Base-by-base conservation (phyloP, 2,888 invertebrate species). In the Chaetogeoica ovagalla region DNA sequence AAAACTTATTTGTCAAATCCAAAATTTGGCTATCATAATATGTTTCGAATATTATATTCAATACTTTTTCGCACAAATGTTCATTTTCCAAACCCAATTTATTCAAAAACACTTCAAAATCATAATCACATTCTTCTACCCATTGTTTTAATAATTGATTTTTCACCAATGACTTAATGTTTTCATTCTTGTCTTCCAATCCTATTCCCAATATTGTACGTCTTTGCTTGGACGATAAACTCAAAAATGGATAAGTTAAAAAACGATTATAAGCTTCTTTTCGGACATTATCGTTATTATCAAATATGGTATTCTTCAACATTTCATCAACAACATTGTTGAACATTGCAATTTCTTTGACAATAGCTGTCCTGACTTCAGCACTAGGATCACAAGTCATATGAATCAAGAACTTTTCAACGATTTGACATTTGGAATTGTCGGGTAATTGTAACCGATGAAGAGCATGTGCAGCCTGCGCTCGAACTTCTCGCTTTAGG, bases 191-290 rank as follows among this genome's bases (percentile, higher is more conserved):
- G 13, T 79, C 79, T 23, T 79, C 43, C 30, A 79, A 57, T 43
- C 79, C 79, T 23, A 9, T 65, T 57, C 57, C 71, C 15, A 79
- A 63, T 63, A 79, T n/a, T 19, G 8, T 71, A 63, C 57, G 62
- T 23, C 63, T 71, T 65, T 79, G 71, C 13, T 71, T 79, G 2
- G 57, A 8, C 8, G 79, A 43, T 21, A 79, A 55, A 57, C 57
- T 57, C 9, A 15, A 37, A 79, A 63, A 65, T 23, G 79, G 71
- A 79, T 65, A 71, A 4, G 11, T 23, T 23, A 79, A 63, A 0
- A 79, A 63, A 57, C 79, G 71, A n/a, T 65, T 79, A 48, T 65
- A 71, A 30, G 55, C 55, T 79, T 71, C 79, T 79, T 71, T 79
- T 71, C 79, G 63, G 7, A 79, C 79, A 65, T 19, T 55, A 71